Evolutionary conservation across 1,140 invertebrate genomes (phyloP), one percentile per base, ranked within the genome.

Genomic region (Solen grandis): DNA sequence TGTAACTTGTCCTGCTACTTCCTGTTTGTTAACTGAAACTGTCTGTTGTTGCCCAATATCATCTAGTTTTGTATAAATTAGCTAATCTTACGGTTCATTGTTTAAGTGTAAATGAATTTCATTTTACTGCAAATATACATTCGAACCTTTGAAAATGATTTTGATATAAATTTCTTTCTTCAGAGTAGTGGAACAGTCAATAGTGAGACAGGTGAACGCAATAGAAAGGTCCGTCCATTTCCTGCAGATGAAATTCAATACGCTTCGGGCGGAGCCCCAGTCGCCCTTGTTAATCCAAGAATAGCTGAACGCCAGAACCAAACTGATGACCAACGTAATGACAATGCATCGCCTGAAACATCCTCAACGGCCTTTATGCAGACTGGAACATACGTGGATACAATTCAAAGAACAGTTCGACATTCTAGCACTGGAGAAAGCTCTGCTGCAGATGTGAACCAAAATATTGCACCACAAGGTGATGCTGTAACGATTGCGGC

Each of bases 141-240:
- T n/a, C n/a, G n/a, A n/a, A n/a, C n/a, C n/a, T n/a, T n/a, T n/a
- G n/a, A n/a, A n/a, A n/a, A n/a, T n/a, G n/a, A n/a, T n/a, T n/a
- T n/a, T n/a, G n/a, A n/a, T n/a, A n/a, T n/a, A n/a, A n/a, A n/a
- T n/a, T n/a, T n/a, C n/a, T 38, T n/a, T 8, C 66, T 76, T 55
- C 25, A 78, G 75, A 78, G 75, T 36, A 78, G 75, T 27, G 75
- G 75, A 36, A 78, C 75, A 4, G 35, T 78, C 1, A 78, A 78
- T 65, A 78, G 75, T 33, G 75, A 78, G 27, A 78, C 75, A 2
- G 75, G 75, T 4, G 75, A 78, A 60, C 68, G 38, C 68, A 29
- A 78, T 31, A 63, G 75, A 22, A 27, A 65, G 19, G 31, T 76
- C 16, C 41, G 38, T 1, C 59, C 25, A n/a, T 13, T 78, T 22